These are phyloP conservation scores for Hippopotamyrus pictus DNA, from an alignment of 2,797 vertebrate genomes.

Conservation along the genomic window DNA sequence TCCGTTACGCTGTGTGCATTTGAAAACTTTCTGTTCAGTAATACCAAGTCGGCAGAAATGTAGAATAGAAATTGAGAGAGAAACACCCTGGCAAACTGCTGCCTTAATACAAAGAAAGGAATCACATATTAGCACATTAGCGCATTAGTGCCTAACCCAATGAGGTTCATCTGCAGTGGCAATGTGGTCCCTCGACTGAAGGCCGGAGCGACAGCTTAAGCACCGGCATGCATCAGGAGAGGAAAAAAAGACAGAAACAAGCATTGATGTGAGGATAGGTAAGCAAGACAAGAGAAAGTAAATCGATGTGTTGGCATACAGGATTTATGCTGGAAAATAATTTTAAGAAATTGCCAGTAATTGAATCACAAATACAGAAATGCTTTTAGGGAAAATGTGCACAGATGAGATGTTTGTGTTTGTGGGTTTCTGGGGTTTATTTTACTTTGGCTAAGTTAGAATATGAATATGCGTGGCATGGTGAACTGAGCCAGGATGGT, in stretches of 20 bases:
- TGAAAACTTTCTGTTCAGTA: neutral
- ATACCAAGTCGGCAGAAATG: neutral
- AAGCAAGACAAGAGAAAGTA: neutral
- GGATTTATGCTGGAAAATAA: neutral
- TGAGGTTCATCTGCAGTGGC: neutral
- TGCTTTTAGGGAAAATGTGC: neutral
- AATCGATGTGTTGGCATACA: neutral
- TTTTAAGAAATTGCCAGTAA: neutral
- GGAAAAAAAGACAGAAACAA: neutral
- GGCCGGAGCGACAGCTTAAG: neutral
- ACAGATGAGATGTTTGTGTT: neutral
- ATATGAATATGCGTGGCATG: neutral
- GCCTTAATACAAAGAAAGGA: neutral
- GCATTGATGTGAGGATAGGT: neutral
- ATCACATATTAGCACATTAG: neutral
- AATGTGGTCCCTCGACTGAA: neutral
- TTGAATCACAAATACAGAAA: neutral
- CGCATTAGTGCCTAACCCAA: neutral
- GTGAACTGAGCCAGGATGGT: neutral
- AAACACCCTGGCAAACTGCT: neutral
- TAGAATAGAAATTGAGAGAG: neutral
- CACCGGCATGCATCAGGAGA: neutral
- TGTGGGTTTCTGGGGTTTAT: neutral
- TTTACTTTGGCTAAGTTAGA: neutral
- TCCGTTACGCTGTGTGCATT: neutral